Base-by-base conservation (phyloP, 2,888 invertebrate genomes). In the Euspilapteryx auroguttella region DNA sequence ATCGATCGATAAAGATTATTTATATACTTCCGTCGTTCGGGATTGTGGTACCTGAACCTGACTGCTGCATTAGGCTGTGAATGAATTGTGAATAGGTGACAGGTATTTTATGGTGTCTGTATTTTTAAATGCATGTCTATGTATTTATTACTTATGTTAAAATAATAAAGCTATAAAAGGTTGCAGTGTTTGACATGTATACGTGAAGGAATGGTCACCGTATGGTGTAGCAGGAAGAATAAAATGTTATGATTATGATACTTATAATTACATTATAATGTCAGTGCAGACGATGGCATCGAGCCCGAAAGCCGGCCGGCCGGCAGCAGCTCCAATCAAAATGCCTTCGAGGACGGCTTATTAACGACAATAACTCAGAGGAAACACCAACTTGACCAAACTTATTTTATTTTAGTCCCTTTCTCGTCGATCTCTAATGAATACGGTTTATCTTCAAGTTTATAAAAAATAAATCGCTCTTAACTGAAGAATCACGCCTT, bases 401-500 rank as follows among this genome's bases (percentile, higher is more conserved):
- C 61, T 68, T 68, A 57, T 65, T 71, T 66, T 73, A 69, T 68
- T 65, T 65, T 64, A 55, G 61, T 56, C 64, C 68, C 66, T 66
- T 69, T 64, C 68, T 64, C 65, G 59, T 58, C 68, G 66, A 69
- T 69, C 68, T 73, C 71, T 73, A 75, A 75, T 73, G 73, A 75
- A 75, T 73, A 68, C 73, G 53, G 71, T 63, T 73, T 73, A 73
- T 73, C 71, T 73, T 24, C 56, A 57, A 65, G 64, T 61, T 68
- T 69, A 73, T 68, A 73, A 69, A 71, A 75, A 73, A 73, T 71
- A 73, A 73, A 71, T 71, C 68, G 71, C 66, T 69, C 62, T 71
- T 66, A 68, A 68, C 75, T 73, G 68, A 73, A 68, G 75, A 73
- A 73, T 75, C 75, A 75, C 75, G 73, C 75, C 69, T 73, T 71